Evolutionary conservation across 2,113 vertebrate species (phyloP).

Genomic region (Ciconia maguari): DNA sequence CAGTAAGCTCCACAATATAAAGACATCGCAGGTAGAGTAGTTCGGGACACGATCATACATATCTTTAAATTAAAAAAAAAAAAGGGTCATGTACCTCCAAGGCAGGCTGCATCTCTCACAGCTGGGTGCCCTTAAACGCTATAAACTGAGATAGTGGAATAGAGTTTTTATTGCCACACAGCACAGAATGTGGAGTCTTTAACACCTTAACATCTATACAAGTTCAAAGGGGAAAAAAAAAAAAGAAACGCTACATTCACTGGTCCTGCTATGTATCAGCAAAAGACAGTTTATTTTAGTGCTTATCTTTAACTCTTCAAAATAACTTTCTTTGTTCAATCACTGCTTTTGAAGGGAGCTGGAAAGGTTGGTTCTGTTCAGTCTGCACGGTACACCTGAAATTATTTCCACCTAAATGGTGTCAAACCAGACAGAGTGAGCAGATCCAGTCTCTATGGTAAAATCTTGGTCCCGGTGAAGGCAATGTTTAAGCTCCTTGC

Average conservation of each 20-base stretch:
- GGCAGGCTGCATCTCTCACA: background rate
- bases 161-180: background rate
- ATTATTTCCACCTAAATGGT: background rate
- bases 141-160: background rate
- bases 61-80: background rate
- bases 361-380: background rate
- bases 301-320: background rate
- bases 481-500: background rate
- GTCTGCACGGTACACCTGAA: background rate
- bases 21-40: background rate
- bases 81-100: background rate
- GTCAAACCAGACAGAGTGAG: background rate
- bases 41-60: fast-evolving
- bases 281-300: background rate
- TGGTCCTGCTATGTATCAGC: background rate
- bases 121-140: background rate
- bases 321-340: background rate
- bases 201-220: background rate
- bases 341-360: background rate
- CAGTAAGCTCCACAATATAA: background rate
- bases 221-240: background rate
- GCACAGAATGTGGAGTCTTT: background rate
- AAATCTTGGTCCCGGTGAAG: background rate
- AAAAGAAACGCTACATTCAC: background rate
- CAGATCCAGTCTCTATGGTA: background rate